Evolutionary conservation across 2,797 vertebrate genomes (phyloP), one percentile per base, ranked within the genome.

Genomic region (Xyrichtys novacula): DNA sequence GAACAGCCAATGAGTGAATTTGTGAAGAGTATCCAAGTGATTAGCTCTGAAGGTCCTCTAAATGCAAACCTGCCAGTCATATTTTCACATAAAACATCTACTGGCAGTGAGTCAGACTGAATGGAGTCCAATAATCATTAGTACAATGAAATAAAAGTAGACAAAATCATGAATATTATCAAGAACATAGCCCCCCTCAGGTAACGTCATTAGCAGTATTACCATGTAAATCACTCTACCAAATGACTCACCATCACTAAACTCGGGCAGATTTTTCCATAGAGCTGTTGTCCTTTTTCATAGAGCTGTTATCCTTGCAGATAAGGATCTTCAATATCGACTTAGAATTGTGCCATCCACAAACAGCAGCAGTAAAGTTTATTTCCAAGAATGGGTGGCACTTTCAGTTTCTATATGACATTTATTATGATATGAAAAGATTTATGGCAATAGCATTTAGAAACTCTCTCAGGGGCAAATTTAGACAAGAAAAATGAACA

Each of bases 1-100:
- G 6, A 36, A 14, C n/a, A 38, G 53, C 8, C 20, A 20, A 16
- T 55, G 1, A 42, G 6, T 6, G 31, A 7, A 58, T 50, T 22
- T 38, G n/a, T 23, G 8, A 26, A 28, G 12, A 60, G 22, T 20
- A 54, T 26, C 20, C 12, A 20, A 3, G 31, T 20, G 8, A 20
- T 43, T 61, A 14, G 5, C 29, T 29, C 26, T 39, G 14, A 4
- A 46, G 44, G 15, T 34, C 25, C 3, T 25, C 19, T 36, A 16
- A 10, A 49, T 14, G 8, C 6, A 49, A 26, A 7, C 6, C 19
- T 7, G 12, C 44, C 38, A 16, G n/a, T 39, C 32, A n/a, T 5
- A 16, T 11, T 6, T 34, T 48, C 11, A 19, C n/a, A 71, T 26
- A 28, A 42, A 46, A 53, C 40, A 53, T 52, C 25, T 12, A 59